Conservation (phyloP, 2,888 invertebrate species). For the Ethmia dodecea region DNA sequence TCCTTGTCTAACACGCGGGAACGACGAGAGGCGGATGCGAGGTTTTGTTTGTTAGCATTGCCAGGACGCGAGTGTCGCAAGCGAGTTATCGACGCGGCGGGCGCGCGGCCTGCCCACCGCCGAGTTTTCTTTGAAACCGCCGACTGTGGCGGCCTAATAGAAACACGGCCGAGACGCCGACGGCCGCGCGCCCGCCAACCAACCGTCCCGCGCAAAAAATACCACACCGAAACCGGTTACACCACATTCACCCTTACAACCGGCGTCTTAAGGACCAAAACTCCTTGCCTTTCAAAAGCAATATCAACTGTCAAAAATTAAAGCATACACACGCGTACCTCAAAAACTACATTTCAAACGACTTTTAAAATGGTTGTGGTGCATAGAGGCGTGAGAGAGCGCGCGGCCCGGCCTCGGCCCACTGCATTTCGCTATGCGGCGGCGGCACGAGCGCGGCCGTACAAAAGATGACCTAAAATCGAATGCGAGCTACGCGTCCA, state of each 20-base stretch:
- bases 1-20: slow-evolving; percentile 6
- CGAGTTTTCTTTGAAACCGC: slow-evolving; percentile 66
- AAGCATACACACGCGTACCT: slow-evolving; percentile 67
- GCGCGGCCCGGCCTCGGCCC: slow-evolving; percentile 71
- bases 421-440: slow-evolving; percentile 70
- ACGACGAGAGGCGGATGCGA: slow-evolving; percentile 4
- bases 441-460: slow-evolving; percentile 62
- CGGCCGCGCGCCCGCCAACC: slow-evolving; percentile 50
- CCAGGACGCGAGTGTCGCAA: slow-evolving; percentile 11
- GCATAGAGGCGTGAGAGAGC: slow-evolving; percentile 57
- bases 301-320: slow-evolving; percentile 79
- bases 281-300: slow-evolving; percentile 46
- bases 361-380: slow-evolving; percentile 64
- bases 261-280: slow-evolving; percentile 48
- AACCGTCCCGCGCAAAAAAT: slow-evolving; percentile 72
- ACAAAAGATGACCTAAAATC: slow-evolving; percentile 77
- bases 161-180: slow-evolving; percentile 39
- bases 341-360: slow-evolving; percentile 65
- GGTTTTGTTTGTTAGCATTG: slow-evolving; percentile 16
- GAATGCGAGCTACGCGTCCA: slow-evolving; percentile 58
- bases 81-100: slow-evolving; percentile 42
- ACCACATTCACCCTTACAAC: slow-evolving; percentile 58
- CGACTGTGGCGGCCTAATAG: slow-evolving; percentile 38
- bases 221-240: slow-evolving; percentile 42
- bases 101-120: slow-evolving; percentile 33